Percentiles rank a stretch among this genome's conserved stretches.
phyloP scores from a whole-genome alignment of 2,797 vertebrate species.

The Tinamus major region DNA sequence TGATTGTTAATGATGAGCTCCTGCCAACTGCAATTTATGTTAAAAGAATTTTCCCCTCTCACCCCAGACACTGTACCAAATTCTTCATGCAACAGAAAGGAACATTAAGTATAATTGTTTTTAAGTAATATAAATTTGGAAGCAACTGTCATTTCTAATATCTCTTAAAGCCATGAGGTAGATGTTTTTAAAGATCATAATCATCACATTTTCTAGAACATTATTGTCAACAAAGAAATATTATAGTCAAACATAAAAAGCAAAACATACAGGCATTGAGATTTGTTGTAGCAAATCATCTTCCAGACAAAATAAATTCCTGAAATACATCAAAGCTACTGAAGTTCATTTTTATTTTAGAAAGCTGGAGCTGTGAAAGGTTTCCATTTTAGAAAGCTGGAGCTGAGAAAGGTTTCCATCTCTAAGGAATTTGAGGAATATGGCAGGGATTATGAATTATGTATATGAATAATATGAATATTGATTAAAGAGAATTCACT shows the following conservation, averaged over 20 bases:
- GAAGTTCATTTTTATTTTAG: conserved; percentile 21
- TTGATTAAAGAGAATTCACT: conserved; percentile 2
- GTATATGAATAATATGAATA: neutral
- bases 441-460: conserved; percentile 12
- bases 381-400: neutral
- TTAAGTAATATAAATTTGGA: neutral
- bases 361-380: neutral
- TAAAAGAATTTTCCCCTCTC: neutral
- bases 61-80: neutral
- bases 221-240: neutral
- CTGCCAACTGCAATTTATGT: neutral
- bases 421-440: neutral
- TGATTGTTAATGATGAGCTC: neutral
- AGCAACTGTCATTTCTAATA: neutral
- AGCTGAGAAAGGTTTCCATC: neutral
- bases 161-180: neutral
- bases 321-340: conserved; percentile 27
- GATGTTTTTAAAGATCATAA: neutral
- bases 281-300: neutral
- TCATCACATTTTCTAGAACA: neutral
- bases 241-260: neutral
- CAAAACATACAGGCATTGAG: neutral
- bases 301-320: neutral
- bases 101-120: neutral
- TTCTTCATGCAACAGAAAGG: neutral